Evolutionary conservation across 2,888 invertebrate genomes (phyloP), one percentile per base, ranked within the genome.

Genomic region (Tenthredo scrophulariae): DNA sequence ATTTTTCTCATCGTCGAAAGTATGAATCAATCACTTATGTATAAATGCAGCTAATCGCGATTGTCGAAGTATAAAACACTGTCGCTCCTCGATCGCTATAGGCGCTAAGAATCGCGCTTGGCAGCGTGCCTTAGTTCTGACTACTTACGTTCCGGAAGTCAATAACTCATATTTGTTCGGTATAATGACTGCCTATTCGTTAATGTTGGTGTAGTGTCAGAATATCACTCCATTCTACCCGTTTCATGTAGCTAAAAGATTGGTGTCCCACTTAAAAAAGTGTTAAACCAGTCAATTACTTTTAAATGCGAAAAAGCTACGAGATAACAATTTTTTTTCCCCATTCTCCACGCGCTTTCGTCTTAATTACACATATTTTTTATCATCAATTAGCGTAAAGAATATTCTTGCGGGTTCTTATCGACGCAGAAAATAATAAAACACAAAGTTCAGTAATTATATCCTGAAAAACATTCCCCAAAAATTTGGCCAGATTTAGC

Each of bases 111-210:
- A 77, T 77, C 77, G 54, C 22, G 33, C 50, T 77, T 77, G 77
- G 77, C 77, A 77, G 54, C 33, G 29, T 50, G 50, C 54, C 77
- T 10, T 29, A 22, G n/a, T 77, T 29, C 77, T 54, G 77, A 50
- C 46, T 54, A 29, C 54, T 54, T 33, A 18, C 13, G 40, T 77
- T 77, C 77, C 77, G 77, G 77, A 77, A 77, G 77, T 77, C 50
- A 10, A 54, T 77, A 77, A 77, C 77, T 77, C 77, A 77, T 77
- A 77, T 77, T 77, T 54, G 29, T 77, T 77, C 50, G 54, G 29
- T 54, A 54, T 77, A 77, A 77, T 54, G 77, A 77, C 50, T 54
- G 77, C 54, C 77, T 54, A 33, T 77, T 77, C 50, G 54, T 40
- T 54, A 33, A 50, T 54, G n/a, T 54, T 77, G 50, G 77, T 33